phyloP scores from a whole-genome alignment of 2,888 invertebrate genomes.

The Eristalinus sepulchralis region DNA sequence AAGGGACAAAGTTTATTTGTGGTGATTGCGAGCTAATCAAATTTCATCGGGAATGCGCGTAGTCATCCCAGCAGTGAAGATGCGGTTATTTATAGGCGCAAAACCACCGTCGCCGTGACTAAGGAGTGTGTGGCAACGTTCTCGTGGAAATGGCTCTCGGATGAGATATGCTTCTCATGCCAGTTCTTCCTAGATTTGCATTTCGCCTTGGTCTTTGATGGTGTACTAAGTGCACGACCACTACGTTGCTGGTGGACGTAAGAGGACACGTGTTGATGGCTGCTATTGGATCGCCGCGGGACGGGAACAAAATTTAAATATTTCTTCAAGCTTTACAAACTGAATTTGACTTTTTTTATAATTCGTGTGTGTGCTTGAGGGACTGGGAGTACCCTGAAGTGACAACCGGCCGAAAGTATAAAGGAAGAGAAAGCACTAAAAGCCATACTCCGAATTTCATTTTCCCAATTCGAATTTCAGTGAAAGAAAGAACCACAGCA shows the following conservation, averaged over 20 bases:
- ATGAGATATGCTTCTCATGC: not conserved
- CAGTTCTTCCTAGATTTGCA: not conserved
- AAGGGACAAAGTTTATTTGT: not conserved
- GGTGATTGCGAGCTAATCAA: constrained; percentile 9
- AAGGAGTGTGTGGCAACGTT: no score
- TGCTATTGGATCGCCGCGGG: not conserved
- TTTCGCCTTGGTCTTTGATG: not conserved
- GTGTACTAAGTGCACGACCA: not conserved
- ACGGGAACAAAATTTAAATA: no score
- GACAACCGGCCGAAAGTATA: no score
- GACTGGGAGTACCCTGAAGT: no score
- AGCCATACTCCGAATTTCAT: no score
- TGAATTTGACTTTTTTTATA: not conserved
- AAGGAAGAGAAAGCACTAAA: no score
- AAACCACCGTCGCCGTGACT: no score
- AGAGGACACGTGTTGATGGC: not conserved
- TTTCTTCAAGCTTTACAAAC: no score
- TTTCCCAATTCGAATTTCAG: no score
- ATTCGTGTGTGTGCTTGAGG: not conserved
- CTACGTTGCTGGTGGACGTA: not conserved
- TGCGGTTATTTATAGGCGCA: constrained; percentile 10
- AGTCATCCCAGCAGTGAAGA: not conserved
- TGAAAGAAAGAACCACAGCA: no score
- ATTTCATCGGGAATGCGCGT: constrained; percentile 14
- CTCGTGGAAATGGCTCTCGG: not conserved